phyloP scores from a whole-genome alignment of 92 coral and sea anemone species.

The Meandrina meandrites region DNA sequence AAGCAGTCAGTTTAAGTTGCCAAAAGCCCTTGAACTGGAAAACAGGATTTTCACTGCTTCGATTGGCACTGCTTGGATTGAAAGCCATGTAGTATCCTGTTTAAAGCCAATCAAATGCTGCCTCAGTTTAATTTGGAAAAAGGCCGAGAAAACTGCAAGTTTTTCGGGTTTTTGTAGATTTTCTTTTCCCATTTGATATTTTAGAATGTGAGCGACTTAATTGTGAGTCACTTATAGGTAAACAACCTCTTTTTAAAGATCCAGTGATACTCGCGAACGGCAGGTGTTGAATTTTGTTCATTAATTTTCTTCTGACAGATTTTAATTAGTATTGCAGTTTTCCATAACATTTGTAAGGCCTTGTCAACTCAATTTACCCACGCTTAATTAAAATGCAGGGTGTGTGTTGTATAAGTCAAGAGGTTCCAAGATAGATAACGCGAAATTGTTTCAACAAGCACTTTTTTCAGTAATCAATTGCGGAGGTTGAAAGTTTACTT shows the following conservation, averaged over 20 bases:
- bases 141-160: not conserved
- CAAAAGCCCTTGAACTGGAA: not conserved
- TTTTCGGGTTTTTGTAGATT: not conserved
- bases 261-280: not conserved
- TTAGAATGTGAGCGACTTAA: too few species aligned
- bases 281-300: not conserved
- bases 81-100: not conserved
- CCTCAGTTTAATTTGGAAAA: not conserved
- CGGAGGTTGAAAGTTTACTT: not conserved
- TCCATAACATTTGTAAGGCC: not conserved
- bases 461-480: too few species aligned
- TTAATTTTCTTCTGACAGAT: not conserved
- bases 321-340: not conserved
- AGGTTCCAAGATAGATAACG: not conserved
- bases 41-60: not conserved
- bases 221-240: too few species aligned
- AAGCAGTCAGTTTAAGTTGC: conserved; percentile 29
- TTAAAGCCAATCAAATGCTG: not conserved
- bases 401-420: not conserved
- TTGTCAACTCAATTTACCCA: not conserved
- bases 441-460: not conserved
- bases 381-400: not conserved
- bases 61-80: not conserved
- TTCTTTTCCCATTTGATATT: too few species aligned
- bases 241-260: not conserved